Conservation (phyloP, 1,140 invertebrate genomes). For the Carcinoscorpius rotundicauda region DNA sequence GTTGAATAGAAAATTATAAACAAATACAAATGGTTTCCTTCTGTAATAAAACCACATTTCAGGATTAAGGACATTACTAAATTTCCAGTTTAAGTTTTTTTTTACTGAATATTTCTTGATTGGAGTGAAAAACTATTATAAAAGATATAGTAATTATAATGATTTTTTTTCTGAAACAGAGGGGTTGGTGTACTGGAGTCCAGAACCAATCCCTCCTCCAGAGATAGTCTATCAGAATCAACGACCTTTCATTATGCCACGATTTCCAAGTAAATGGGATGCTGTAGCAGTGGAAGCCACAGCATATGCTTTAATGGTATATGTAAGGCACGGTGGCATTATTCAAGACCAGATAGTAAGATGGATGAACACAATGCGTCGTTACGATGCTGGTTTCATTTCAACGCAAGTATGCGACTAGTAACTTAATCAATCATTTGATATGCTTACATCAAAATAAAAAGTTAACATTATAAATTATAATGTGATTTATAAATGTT, state of each 20-base stretch:
- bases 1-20: no score
- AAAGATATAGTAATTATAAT: no score
- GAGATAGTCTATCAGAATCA: slow-evolving; percentile 39
- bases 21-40: no score
- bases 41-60: no score
- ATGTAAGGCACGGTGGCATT: slow-evolving; percentile 37
- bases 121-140: no score
- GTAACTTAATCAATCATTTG: not conserved
- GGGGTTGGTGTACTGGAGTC: slow-evolving; percentile 40
- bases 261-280: slow-evolving; percentile 33
- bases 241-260: slow-evolving; percentile 37
- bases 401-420: slow-evolving; percentile 38
- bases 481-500: no score
- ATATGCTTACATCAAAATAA: not conserved
- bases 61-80: no score
- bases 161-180: slow-evolving; percentile 24
- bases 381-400: slow-evolving; percentile 43
- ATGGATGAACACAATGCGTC: slow-evolving; percentile 46
- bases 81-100: no score
- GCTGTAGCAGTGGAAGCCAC: slow-evolving; percentile 43
- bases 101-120: no score
- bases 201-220: slow-evolving; percentile 26
- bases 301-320: slow-evolving; percentile 44
- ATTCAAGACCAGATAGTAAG: slow-evolving; percentile 37
- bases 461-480: not conserved